A percentile compares a stretch with the other conserved stretches of the same genome.
Conservation (phyloP, 1,140 invertebrate species). For the Lepidurus couesii region DNA sequence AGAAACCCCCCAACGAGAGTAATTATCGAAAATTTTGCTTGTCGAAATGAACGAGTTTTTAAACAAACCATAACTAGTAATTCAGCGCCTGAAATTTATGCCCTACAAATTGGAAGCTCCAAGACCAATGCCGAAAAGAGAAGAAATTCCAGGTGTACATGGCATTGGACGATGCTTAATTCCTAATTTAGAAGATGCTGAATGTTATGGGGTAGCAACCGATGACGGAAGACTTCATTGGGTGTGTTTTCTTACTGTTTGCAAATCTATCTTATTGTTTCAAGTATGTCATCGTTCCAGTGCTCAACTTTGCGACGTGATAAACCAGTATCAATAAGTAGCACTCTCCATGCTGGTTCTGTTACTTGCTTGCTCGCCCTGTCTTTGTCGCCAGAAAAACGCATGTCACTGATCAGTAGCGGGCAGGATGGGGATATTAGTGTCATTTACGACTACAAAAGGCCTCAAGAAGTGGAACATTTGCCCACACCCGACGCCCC, state of each 20-base stretch:
- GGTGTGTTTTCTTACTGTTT: neutral
- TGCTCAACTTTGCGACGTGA: neutral
- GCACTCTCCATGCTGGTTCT: neutral
- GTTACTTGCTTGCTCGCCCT: conserved; percentile 1
- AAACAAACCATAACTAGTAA: neutral
- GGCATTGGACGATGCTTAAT: conserved; percentile 1
- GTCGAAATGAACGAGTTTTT: neutral
- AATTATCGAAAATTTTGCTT: neutral
- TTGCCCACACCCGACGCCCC: neutral
- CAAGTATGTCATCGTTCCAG: neutral
- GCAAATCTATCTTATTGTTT: neutral
- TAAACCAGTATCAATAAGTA: neutral
- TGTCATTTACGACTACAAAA: neutral
- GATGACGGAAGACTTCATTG: neutral
- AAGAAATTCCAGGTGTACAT: neutral
- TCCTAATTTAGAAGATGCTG: neutral
- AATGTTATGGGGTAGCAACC: neutral
- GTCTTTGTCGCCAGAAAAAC: neutral
- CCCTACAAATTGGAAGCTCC: neutral
- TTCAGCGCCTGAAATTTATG: neutral
- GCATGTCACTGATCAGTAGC: neutral
- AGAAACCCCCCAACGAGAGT: neutral
- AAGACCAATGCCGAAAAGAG: neutral
- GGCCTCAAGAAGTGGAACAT: neutral
- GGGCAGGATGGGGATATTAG: neutral